Percentiles rank a stretch among this genome's conserved stretches.
Evolutionary conservation across 2,113 vertebrate genomes (phyloP).

Genomic region (Acanthisitta chloris): DNA sequence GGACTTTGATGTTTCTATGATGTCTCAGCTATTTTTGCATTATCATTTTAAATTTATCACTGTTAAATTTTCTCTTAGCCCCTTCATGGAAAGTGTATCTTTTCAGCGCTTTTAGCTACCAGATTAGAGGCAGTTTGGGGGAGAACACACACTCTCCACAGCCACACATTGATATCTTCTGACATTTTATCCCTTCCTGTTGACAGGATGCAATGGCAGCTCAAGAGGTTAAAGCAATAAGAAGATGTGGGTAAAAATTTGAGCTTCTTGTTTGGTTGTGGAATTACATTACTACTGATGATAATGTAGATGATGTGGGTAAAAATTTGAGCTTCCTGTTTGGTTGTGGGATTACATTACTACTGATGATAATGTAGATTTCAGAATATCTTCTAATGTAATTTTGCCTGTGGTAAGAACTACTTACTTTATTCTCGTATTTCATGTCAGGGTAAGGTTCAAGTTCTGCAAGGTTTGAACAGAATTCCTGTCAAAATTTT

Average conservation of each 20-base stretch:
- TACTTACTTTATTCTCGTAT: background rate
- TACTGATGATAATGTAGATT: background rate
- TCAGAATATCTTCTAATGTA: background rate
- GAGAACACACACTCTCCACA: background rate
- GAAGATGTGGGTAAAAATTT: background rate
- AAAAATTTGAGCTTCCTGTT: background rate
- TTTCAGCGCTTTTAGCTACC: background rate
- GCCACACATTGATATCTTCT: background rate
- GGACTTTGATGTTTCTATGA: no score
- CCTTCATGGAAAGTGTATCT: background rate
- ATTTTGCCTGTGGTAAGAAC: background rate
- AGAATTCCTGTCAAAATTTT: background rate
- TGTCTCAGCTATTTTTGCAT: background rate
- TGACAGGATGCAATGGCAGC: background rate
- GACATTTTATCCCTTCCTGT: background rate
- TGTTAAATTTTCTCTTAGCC: background rate
- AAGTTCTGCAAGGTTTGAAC: background rate
- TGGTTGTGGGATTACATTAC: background rate
- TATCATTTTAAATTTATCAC: background rate
- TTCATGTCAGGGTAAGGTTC: background rate
- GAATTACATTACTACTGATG: background rate
- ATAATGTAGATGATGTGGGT: background rate
- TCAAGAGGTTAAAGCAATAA: background rate
- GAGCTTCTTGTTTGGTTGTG: background rate
- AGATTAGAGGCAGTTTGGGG: background rate